Conservation (phyloP, 2,113 vertebrate species). For the Proteles cristata region DNA sequence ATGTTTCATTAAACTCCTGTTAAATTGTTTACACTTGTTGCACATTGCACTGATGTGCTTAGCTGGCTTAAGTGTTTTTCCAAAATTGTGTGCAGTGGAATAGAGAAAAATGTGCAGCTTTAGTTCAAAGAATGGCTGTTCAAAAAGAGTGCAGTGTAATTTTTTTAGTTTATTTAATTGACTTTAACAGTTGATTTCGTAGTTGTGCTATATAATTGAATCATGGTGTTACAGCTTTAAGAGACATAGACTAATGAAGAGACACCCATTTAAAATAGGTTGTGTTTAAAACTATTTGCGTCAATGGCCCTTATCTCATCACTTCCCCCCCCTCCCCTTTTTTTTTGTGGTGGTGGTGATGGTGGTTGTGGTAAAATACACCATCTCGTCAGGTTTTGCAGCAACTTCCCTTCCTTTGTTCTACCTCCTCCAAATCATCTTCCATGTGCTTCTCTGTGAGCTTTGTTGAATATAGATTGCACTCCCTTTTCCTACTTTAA, state of each 20-base stretch:
- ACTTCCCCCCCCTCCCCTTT: background rate
- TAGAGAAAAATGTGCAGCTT: conserved; percentile 57
- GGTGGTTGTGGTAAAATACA: background rate
- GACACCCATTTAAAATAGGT: conserved; percentile 49
- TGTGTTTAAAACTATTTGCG: conserved; percentile 34
- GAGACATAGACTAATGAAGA: conserved; percentile 40
- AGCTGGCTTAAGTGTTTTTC: conserved; percentile 68
- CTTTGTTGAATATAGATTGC: conserved; percentile 20
- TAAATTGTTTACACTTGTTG: conserved; percentile 74
- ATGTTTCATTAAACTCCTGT: conserved; percentile 72
- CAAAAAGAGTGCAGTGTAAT: conserved; percentile 46
- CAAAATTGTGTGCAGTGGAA: conserved; percentile 53
- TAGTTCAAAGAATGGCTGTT: conserved; percentile 55
- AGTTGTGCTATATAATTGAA: conserved; percentile 65
- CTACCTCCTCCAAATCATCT: background rate
- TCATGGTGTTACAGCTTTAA: conserved; percentile 22
- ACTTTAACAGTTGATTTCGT: conserved; percentile 63
- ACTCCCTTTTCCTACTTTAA: conserved; percentile 17
- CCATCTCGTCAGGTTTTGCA: conserved; percentile 19
- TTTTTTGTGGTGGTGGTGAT: background rate
- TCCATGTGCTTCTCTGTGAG: background rate
- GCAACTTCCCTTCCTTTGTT: background rate
- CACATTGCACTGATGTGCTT: conserved; percentile 64
- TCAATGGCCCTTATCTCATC: background rate
- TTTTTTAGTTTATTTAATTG: conserved; percentile 62